A percentile compares a stretch with the other conserved stretches of the same genome.
These are phyloP conservation scores for Gari tellinella DNA, from an alignment of 2,888 invertebrate genomes.

Conservation along the genomic window DNA sequence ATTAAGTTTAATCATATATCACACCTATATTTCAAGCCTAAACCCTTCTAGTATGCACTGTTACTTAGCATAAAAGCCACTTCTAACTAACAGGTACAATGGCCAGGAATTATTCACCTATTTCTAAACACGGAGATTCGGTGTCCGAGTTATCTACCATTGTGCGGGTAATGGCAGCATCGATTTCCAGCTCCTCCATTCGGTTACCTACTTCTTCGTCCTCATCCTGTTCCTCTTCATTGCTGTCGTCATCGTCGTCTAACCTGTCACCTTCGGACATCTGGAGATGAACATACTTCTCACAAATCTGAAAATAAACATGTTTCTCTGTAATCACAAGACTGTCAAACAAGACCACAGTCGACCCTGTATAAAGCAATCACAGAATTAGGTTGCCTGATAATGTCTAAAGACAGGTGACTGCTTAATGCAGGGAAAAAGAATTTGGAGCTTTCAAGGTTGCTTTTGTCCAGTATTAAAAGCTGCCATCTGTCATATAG, in stretches of 20 bases:
- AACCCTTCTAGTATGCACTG: constrained; percentile 1
- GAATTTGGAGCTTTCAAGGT: too few species aligned
- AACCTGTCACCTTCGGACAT: constrained; percentile 40
- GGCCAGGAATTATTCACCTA: neutral
- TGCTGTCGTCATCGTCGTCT: constrained; percentile 42
- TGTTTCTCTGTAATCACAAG: too few species aligned
- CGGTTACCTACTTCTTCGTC: constrained; percentile 13
- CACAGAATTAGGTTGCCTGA: too few species aligned
- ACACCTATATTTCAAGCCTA: too few species aligned
- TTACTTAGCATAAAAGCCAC: constrained; percentile 2
- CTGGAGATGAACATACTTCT: constrained; percentile 67
- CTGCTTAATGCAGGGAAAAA: too few species aligned
- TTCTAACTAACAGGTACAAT: constrained; percentile 6
- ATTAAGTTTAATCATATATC: too few species aligned
- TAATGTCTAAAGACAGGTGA: too few species aligned
- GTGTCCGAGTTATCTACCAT: neutral
- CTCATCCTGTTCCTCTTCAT: constrained; percentile 43
- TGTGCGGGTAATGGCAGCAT: too few species aligned
- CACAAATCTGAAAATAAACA: constrained; percentile 60
- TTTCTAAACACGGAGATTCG: neutral
- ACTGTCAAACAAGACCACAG: too few species aligned
- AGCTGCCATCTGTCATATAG: too few species aligned
- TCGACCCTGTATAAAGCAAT: too few species aligned
- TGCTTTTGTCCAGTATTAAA: too few species aligned
- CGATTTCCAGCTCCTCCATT: neutral